A percentile compares a stretch with the other conserved stretches of the same genome.
Evolutionary conservation across 2,888 invertebrate genomes (phyloP).

Genomic region (Merodon equestris): DNA sequence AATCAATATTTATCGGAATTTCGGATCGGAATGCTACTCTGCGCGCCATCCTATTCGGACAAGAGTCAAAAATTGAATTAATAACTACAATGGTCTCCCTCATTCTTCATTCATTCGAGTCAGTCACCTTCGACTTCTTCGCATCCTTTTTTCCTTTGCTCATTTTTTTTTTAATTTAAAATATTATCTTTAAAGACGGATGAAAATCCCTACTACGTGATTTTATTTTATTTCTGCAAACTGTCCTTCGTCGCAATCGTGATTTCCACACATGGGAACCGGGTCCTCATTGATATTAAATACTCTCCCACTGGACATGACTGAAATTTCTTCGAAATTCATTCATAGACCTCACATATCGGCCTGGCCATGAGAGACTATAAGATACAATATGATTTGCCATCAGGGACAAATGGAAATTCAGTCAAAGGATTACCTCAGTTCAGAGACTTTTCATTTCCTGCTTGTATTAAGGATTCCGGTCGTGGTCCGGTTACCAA

Average conservation of each 20-base stretch:
- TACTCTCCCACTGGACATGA: slow-evolving; percentile 31
- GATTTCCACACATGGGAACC: slow-evolving; percentile 34
- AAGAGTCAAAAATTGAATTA: slow-evolving; percentile 60
- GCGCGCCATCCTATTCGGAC: slow-evolving; percentile 1
- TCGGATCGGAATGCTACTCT: slow-evolving; percentile 18
- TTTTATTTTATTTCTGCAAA: slow-evolving; percentile 15
- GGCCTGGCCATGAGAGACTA: not conserved
- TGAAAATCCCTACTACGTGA: slow-evolving; percentile 56
- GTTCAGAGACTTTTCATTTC: slow-evolving; percentile 9
- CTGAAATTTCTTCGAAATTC: slow-evolving; percentile 37
- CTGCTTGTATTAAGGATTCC: slow-evolving; percentile 5
- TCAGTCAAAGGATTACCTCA: slow-evolving; percentile 24
- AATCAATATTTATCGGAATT: slow-evolving; percentile 65
- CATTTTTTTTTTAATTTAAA: slow-evolving; percentile 37
- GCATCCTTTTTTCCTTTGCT: slow-evolving; percentile 23
- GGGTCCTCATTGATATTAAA: slow-evolving; percentile 13
- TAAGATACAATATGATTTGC: slow-evolving; percentile 25
- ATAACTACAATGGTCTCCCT: slow-evolving; percentile 35
- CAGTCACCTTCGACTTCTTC: too few relatives aligned
- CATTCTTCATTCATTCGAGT: too few relatives aligned
- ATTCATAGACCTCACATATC: slow-evolving; percentile 15
- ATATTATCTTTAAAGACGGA: slow-evolving; percentile 20
- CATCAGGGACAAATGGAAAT: slow-evolving; percentile 27
- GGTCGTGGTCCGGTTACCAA: slow-evolving; percentile 38
- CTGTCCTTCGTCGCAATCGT: too few relatives aligned